These are phyloP conservation scores for Cyanocitta stelleri DNA, from an alignment of 2,113 vertebrate genomes.

Conservation along the genomic window DNA sequence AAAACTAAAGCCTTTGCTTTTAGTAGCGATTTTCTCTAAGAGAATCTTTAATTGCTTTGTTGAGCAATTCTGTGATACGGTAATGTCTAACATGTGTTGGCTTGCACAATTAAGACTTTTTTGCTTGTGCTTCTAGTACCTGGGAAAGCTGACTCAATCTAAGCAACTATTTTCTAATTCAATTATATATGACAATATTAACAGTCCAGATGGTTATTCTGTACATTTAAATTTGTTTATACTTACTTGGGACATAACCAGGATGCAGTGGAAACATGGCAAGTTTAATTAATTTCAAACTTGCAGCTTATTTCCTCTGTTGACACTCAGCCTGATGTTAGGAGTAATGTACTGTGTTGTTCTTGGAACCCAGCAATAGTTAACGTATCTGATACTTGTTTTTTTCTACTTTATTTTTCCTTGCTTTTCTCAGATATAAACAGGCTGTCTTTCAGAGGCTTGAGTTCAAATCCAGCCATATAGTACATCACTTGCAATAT, in stretches of 20 bases:
- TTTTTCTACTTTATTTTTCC: background rate
- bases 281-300: slow-evolving; percentile 47
- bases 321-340: background rate
- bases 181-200: background rate
- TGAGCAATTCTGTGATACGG: background rate
- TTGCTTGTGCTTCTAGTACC: background rate
- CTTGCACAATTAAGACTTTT: background rate
- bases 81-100: background rate
- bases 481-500: background rate
- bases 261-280: slow-evolving; percentile 6
- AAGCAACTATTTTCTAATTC: background rate
- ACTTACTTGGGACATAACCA: slow-evolving; percentile 17
- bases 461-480: background rate
- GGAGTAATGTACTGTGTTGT: background rate
- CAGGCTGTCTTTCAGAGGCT: background rate
- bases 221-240: slow-evolving; percentile 50
- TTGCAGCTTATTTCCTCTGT: slow-evolving; percentile 15
- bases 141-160: background rate
- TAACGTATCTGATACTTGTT: background rate
- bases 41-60: background rate
- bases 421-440: background rate
- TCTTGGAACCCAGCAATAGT: background rate
- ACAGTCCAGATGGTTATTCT: background rate
- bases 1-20: background rate
- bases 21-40: background rate